Base-by-base conservation (phyloP, 2,113 vertebrate genomes). In the Rattus norvegicus region DNA sequence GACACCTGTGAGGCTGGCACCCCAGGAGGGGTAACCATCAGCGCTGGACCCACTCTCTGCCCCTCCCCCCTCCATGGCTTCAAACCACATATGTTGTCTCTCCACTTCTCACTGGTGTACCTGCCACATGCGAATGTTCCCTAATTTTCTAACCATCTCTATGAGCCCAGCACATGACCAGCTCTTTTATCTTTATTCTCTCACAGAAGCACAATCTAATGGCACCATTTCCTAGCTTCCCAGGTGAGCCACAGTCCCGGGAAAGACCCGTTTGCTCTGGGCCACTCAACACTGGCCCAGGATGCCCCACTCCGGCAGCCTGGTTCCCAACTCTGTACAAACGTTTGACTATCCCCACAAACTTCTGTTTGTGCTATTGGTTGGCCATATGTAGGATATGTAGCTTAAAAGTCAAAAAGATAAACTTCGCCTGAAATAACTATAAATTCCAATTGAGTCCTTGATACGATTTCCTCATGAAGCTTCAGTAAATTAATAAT, bases 401-500 rank as follows among this genome's bases (percentile, higher is more conserved):
- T 59, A 65, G 33, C 49, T 79, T 36, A 39, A 65, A 65, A 88
- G 30, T 47, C 79, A 33, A 73, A 83, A n/a, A 90, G 88, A 92
- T 65, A 90, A 92, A 88, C 85, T 72, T 33, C 47, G 67, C 52
- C 77, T 13, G n/a, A 90, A 92, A 94, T 73, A 83, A 95, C 59
- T 67, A 70, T 77, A 90, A 90, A 96, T 73, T 73, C 89, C 56
- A 86, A 85, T 70, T 47, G 47, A 65, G 80, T 69, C 81, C 90
- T 76, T 79, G 69, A 52, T 93, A 54, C n/a, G 1, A 13, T 73
- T 89, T 93, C 88, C 84, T 43, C 22, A 28, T 0, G 43, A 86
- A 94, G 47, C 91, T 94, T 90, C 79, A 90, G 96, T 59, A 97
- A 98, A 98, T 96, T 94, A 97, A 97, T 95, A 96, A 91, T 4